Evolutionary conservation across 1,140 invertebrate species (phyloP), one percentile per base, ranked within the genome.

Genomic region (Zaprionus ornatus): DNA sequence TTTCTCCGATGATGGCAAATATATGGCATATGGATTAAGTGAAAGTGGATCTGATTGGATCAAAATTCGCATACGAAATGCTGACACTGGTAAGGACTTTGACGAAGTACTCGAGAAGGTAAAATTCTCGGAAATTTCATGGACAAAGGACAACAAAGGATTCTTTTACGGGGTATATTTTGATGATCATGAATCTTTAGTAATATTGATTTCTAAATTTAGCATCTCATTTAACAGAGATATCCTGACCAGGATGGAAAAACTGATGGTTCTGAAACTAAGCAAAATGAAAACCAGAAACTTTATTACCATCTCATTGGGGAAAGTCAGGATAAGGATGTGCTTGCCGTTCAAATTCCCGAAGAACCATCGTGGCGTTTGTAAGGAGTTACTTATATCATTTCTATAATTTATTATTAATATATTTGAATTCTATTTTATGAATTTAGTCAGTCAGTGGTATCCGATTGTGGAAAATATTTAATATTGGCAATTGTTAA

Each of bases 31-130:
- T 94, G 97, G 96, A 5, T 93, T 99, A 1, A 98, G 97, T 83
- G 95, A 95, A 63, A 98, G 96, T 93, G 99, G 98, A 9, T 99
- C 98, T 32, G 99, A 99, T 92, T 99, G 99, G 98, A 95, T 96
- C 70, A 97, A 96, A 27, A 98, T 99, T 85, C 95, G 96, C 91
- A 96, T 98, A 76, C 96, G 96, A 80, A 95, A 97, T 94, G 95
- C 96, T 10, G 94, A 95, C 64, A 97, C 96, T 67, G 96, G 96
- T 65, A 94, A 98, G 92, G 97, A 99, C 91, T 96, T 98, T 77
- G 94, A 96, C 4, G 99, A 99, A 93, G 93, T 96, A 10, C 93
- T 99, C 67, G 95, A 98, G 82, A 97, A 98, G 91, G 96, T 99
- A 0, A 99, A 99, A 93, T 99, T 98, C 93, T 97, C 97, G 0